Percentiles rank a stretch among this genome's conserved stretches.
Evolutionary conservation across 2,113 vertebrate species (phyloP).

Genomic region (Hymenochirus boettgeri): DNA sequence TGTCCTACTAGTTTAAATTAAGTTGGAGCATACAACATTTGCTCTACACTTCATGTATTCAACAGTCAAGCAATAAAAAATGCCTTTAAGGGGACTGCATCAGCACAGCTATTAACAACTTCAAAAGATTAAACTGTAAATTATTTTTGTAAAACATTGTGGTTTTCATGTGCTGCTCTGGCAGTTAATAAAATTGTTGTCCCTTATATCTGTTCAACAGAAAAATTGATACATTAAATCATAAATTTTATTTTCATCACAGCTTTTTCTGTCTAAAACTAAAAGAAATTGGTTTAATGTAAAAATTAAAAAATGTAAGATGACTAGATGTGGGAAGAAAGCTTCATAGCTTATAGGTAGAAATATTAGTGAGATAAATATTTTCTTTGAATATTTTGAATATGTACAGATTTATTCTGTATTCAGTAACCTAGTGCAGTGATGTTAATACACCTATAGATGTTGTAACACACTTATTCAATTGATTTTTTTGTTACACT

Average conservation of each 20-base stretch:
- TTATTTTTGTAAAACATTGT: conserved; percentile 26
- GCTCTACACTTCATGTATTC: conserved; percentile 49
- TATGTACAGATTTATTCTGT: too few species aligned
- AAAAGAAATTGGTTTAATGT: background rate
- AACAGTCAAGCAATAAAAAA: conserved; percentile 34
- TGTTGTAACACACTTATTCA: too few species aligned
- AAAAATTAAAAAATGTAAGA: background rate
- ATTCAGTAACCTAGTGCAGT: too few species aligned
- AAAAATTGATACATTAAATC: conserved; percentile 31
- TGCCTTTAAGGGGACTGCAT: conserved; percentile 42
- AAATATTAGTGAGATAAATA: too few species aligned
- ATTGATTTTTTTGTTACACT: too few species aligned
- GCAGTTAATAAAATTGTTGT: conserved; percentile 20
- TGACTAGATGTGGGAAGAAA: too few species aligned
- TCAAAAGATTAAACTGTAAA: background rate
- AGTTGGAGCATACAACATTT: conserved; percentile 57
- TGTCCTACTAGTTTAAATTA: conserved; percentile 64
- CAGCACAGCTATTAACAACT: conserved; percentile 25
- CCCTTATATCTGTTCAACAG: conserved; percentile 44
- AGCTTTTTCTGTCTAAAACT: background rate
- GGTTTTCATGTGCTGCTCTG: conserved; percentile 22
- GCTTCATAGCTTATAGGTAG: too few species aligned
- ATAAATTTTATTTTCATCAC: conserved; percentile 33
- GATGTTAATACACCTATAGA: too few species aligned
- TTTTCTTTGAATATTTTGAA: too few species aligned